Evolutionary conservation across 2,888 invertebrate genomes (phyloP).

Genomic region (Amphipoea lucens): DNA sequence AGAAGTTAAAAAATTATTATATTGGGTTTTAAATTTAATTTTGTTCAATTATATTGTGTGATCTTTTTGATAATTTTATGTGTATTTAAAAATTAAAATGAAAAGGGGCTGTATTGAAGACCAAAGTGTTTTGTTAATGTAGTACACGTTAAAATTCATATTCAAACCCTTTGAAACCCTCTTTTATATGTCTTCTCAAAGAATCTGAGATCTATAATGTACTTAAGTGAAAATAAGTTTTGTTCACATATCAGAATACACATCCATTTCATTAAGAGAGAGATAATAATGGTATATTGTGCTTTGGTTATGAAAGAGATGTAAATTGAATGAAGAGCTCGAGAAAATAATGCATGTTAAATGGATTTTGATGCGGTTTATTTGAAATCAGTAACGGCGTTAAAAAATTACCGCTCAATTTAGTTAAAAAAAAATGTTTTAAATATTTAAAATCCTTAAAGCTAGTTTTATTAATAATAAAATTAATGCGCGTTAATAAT

Average conservation of each 20-base stretch:
- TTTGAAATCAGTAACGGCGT: background rate
- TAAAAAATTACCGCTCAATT: background rate
- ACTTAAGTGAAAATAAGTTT: slow-evolving; percentile 58
- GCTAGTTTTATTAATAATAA: background rate
- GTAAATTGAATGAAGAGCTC: slow-evolving; percentile 4
- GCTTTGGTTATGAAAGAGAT: slow-evolving; percentile 16
- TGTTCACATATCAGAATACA: slow-evolving; percentile 57
- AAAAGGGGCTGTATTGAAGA: slow-evolving; percentile 21
- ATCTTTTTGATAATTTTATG: background rate
- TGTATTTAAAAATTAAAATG: background rate
- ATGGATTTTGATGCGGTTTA: background rate
- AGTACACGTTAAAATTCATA: slow-evolving; percentile 4
- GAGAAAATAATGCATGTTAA: background rate
- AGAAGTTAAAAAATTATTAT: background rate
- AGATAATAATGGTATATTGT: slow-evolving; percentile 27
- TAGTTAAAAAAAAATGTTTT: background rate
- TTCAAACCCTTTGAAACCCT: background rate
- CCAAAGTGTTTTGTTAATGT: slow-evolving; percentile 10
- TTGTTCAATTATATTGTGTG: background rate
- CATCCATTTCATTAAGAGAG: slow-evolving; percentile 48
- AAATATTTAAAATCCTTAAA: background rate
- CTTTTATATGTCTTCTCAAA: background rate
- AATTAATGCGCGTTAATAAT: background rate
- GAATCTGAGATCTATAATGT: slow-evolving; percentile 32
- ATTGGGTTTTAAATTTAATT: background rate